Evolutionary conservation across 2,113 vertebrate species (phyloP), one percentile per base, ranked within the genome.

Genomic region (Scolopax mira): DNA sequence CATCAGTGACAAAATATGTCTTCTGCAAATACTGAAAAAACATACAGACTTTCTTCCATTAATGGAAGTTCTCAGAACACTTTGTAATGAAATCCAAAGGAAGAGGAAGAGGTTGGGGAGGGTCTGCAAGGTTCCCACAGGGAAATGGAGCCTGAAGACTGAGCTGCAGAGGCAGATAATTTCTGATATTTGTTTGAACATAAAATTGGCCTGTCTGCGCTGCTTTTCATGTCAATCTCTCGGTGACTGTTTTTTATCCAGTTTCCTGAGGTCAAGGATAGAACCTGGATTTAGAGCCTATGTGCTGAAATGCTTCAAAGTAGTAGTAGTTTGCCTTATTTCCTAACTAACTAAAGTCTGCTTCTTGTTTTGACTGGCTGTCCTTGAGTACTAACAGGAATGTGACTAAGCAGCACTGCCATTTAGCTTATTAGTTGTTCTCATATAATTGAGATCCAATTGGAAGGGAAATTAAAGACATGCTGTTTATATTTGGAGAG

Each of bases 341-440:
- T 93, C 74, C 73, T 73, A 79, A 61, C 80, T 35, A 58, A 52
- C 79, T 66, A 3, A 73, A 81, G 11, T 70, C 81, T 85, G 60
- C 75, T 90, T 18, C 48, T 90, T 94, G 74, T 96, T 94, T 95
- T 88, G 81, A 44, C 60, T 82, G 62, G 25, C 55, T 89, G 74
- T 88, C 73, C 91, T 94, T 96, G 78, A 79, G 62, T 27, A 39
- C n/a, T 37, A 35, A 82, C 62, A 60, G 92, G 94, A 88, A 95
- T 71, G 78, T 79, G 67, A 55, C 51, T 70, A 54, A 93, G 82
- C 80, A 75, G 64, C n/a, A 7, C n/a, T 89, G 89, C 77, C 49
- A 78, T 81, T 85, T 62, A 89, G 90, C 80, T 64, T 75, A 52
- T 90, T 96, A 80, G 89, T 70, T 89, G 74, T 95, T 91, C 82